Evolutionary conservation across 2,113 vertebrate species (phyloP), one percentile per base, ranked within the genome.

Genomic region (Coreoperca whiteheadi): DNA sequence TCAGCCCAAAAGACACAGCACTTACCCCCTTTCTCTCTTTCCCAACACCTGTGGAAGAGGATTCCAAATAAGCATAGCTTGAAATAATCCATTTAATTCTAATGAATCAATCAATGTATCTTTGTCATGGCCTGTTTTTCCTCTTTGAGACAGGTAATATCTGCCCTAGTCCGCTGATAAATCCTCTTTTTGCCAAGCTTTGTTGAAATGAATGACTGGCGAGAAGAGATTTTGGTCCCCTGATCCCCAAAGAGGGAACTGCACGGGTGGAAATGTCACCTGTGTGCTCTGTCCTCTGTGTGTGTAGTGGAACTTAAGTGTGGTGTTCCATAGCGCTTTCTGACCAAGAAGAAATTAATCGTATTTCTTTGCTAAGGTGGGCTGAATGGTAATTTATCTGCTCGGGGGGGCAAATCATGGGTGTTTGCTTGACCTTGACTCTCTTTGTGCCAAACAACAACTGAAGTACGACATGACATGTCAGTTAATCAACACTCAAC

Each of bases 351-450:
- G 16, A 59, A 73, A 88, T 74, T 69, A 84, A 75, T 41, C 43
- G 87, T 61, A 32, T 73, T 76, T 83, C 56, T 70, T 64, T 5
- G 46, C 61, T 39, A 41, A 75, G 64, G 60, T 61, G 57, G 46
- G 69, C 54, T 63, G 81, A 86, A 89, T 90, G 60, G 63, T 65
- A 84, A 87, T 71, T 53, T 57, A 15, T 18, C 60, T 23, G 25
- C 39, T 53, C 20, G 15, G 28, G n/a, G 37, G 43, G 65, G 78
- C 25, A 43, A 70, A 65, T 81, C 37, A 14, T 18, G 41, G 23
- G 6, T 15, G 81, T 85, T 71, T 76, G 63, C 78, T 84, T 75
- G 88, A 88, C 77, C 73, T 74, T 51, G 65, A 83, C 72, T 85
- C 25, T 18, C 41, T 81, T 69, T 66, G 61, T 23, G 79, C 74